Evolutionary conservation across 2,113 vertebrate species (phyloP).

Genomic region (Gasterosteus aculeatus): DNA sequence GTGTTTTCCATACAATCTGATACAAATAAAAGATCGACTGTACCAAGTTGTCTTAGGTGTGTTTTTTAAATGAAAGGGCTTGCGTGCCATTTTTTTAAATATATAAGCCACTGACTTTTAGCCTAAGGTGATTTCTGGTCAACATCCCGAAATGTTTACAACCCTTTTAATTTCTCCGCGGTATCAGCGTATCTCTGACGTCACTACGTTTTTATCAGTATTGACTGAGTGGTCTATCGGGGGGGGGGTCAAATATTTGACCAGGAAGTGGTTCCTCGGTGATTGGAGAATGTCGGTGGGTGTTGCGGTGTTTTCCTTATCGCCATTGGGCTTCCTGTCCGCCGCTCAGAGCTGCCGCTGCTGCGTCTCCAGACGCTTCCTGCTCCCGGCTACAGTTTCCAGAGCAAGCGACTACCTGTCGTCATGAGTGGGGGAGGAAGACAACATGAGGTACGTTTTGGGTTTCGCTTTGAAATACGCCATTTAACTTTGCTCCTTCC

Average conservation of each 20-base stretch:
- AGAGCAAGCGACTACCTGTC: slow-evolving; percentile 45
- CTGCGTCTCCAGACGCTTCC: slow-evolving; percentile 67
- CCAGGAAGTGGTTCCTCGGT: slow-evolving; percentile 60
- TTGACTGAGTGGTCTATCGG: slow-evolving; percentile 19
- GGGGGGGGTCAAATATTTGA: slow-evolving; percentile 21
- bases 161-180: neutral
- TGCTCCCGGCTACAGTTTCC: slow-evolving; percentile 52
- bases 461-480: neutral
- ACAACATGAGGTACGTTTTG: slow-evolving; percentile 71
- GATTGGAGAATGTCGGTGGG: slow-evolving; percentile 75
- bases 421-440: slow-evolving; percentile 50
- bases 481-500: neutral
- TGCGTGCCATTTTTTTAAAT: neutral
- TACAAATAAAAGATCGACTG: slow-evolving; percentile 81
- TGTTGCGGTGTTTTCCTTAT: slow-evolving; percentile 70
- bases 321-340: slow-evolving; percentile 74
- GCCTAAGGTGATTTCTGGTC: too few species aligned
- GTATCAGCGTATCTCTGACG: neutral
- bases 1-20: slow-evolving; percentile 67
- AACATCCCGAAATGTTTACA: neutral
- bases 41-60: slow-evolving; percentile 42
- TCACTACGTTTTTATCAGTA: slow-evolving; percentile 13
- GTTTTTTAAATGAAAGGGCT: neutral
- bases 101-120: neutral
- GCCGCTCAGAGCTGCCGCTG: slow-evolving; percentile 71